Base-by-base conservation (phyloP, 1,140 invertebrate genomes). In the Zaprionus lachaisei region DNA sequence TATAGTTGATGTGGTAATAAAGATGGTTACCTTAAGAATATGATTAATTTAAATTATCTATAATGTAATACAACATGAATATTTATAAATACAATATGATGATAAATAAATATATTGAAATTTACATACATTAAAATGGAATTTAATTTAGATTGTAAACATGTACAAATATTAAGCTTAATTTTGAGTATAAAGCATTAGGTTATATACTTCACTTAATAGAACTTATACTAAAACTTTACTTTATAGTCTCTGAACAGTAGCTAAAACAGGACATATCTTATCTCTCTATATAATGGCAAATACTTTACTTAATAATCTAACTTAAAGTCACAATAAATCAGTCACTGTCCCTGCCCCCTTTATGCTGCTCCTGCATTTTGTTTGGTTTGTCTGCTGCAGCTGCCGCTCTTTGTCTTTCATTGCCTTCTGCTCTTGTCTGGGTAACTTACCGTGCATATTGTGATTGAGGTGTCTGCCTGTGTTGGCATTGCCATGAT, bases 381-480 rank as follows among this genome's bases (percentile, higher is more conserved):
- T 68, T 41, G 55, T 22, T 66, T 7, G 2, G 57, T 17, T 63
- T 47, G 47, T 47, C 38, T 47, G 62, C 14, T 71, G 51, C 57
- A 61, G 20, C 17, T 34, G 15, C 37, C 62, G 9, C 4, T n/a
- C 15, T 11, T 20, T 34, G 17, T 15, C 6, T 31, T 14, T 5
- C 6, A 31, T 14, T 5, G 44, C 20, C 20, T 20, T 11, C 24
- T 5, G 31, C 26, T 66, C 28, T 31, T 0, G 15, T 22, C 11
- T 24, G 11, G 24, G 11, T 5, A 4, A 71, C 84, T 90, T 89
- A 89, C 85, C 85, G 70, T 90, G 91, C 71, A 91, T 89, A 68
- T 34, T 34, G 31, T 85, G 86, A 68, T 77, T 91, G 17, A 90
- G 55, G 37, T 85, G 81, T 55, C 81, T 79, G 54, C 64, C 75